phyloP scores from a whole-genome alignment of 2,888 invertebrate genomes.

The Hypena proboscidalis region DNA sequence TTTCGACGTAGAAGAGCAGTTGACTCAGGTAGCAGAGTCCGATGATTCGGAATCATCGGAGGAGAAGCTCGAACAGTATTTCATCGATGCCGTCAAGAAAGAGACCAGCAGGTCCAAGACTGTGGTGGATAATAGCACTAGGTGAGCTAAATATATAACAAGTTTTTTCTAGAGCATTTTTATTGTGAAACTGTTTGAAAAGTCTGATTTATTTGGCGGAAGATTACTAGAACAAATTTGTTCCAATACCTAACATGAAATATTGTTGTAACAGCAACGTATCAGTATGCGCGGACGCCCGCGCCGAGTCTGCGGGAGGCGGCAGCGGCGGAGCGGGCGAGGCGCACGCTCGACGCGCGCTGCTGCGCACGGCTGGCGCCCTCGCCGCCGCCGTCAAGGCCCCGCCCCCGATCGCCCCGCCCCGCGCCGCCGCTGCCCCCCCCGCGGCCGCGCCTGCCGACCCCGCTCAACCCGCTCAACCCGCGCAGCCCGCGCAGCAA shows the following conservation, averaged over 20 bases:
- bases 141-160: slow-evolving; percentile 46
- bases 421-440: slow-evolving; percentile 44
- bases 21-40: slow-evolving; percentile 91
- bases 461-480: slow-evolving; percentile 8
- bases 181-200: too few species aligned
- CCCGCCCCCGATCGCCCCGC: slow-evolving; percentile 43
- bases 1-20: slow-evolving; percentile 65
- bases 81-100: slow-evolving; percentile 81
- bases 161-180: too few species aligned
- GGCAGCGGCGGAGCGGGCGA: slow-evolving; percentile 93
- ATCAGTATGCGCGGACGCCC: slow-evolving; percentile 76
- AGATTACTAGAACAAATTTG: too few species aligned
- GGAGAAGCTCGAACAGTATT: slow-evolving; percentile 89
- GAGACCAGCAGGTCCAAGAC: slow-evolving; percentile 66
- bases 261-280: slow-evolving; percentile 54
- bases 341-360: slow-evolving; percentile 88
- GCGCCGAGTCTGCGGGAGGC: slow-evolving; percentile 92
- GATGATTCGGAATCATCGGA: slow-evolving; percentile 92
- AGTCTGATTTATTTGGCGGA: neutral
- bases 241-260: too few species aligned
- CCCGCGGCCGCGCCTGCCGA: slow-evolving; percentile 34
- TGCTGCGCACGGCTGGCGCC: slow-evolving; percentile 87
- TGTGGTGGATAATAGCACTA: slow-evolving; percentile 62
- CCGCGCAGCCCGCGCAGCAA: slow-evolving; percentile 14
- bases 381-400: slow-evolving; percentile 72